Conservation (phyloP, 92 coral and sea anemone genomes). For the Bergia puertoricense region DNA sequence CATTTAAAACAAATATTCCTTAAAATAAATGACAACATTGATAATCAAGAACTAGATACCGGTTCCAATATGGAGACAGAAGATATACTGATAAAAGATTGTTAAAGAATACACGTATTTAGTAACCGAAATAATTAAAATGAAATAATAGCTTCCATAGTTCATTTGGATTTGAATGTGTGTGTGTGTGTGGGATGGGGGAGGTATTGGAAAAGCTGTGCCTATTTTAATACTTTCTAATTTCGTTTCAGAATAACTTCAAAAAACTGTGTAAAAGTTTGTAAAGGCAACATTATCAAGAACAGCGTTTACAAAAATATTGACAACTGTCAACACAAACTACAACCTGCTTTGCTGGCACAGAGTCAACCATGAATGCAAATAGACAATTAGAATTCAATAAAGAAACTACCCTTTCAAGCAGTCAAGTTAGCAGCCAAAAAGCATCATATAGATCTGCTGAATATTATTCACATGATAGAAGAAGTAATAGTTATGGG, state of each 20-base stretch:
- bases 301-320: background rate
- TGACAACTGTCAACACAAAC: background rate
- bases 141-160: background rate
- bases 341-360: constrained; percentile 19
- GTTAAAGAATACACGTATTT: background rate
- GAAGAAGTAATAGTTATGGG: background rate
- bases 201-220: too few relatives aligned
- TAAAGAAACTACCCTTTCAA: constrained; percentile 17
- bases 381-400: background rate
- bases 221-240: background rate
- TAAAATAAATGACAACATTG: too few relatives aligned
- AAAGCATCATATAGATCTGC: background rate
- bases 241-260: background rate
- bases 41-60: too few relatives aligned
- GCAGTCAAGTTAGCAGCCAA: constrained; percentile 14
- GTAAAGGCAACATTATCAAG: background rate
- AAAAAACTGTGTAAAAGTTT: background rate
- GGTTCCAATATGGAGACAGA: too few relatives aligned
- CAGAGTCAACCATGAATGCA: constrained; percentile 30
- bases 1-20: too few relatives aligned
- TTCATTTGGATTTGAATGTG: too few relatives aligned
- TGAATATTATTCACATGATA: background rate
- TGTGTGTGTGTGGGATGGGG: too few relatives aligned
- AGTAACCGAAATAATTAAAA: background rate
- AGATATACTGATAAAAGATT: background rate